These are phyloP conservation scores for Pediacus dermestoides DNA, from an alignment of 2,888 invertebrate species.

Conservation along the genomic window DNA sequence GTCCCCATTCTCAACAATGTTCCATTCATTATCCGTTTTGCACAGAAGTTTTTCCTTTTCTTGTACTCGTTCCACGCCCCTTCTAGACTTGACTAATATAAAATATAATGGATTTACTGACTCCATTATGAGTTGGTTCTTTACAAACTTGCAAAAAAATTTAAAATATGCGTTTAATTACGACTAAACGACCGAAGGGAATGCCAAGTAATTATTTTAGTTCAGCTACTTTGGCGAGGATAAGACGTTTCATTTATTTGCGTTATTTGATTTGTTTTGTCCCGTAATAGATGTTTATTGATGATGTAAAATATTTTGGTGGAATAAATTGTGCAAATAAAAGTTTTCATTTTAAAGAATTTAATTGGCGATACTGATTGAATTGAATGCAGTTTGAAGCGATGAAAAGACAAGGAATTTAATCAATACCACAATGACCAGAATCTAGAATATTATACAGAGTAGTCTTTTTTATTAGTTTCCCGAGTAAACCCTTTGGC, in stretches of 20 bases:
- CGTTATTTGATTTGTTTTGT: no score
- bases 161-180: slow-evolving; percentile 2
- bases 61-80: neutral
- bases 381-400: no score
- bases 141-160: neutral
- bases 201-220: slow-evolving; percentile 1
- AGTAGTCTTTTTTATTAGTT: no score
- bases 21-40: slow-evolving; percentile 24
- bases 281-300: no score
- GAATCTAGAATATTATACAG: no score
- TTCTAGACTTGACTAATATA: slow-evolving; percentile 23
- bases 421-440: no score
- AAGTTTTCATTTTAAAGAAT: no score
- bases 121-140: slow-evolving; percentile 14
- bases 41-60: slow-evolving; percentile 20
- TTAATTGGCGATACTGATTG: no score
- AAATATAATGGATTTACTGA: slow-evolving; percentile 25
- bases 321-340: no score
- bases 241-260: slow-evolving; percentile 1
- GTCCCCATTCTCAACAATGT: slow-evolving; percentile 19
- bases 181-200: slow-evolving; percentile 1
- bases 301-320: no score
- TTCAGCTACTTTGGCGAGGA: neutral
- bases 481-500: no score
- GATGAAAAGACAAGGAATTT: no score